Conservation (phyloP, 2,113 vertebrate species). For the Phaethornis superciliosus region DNA sequence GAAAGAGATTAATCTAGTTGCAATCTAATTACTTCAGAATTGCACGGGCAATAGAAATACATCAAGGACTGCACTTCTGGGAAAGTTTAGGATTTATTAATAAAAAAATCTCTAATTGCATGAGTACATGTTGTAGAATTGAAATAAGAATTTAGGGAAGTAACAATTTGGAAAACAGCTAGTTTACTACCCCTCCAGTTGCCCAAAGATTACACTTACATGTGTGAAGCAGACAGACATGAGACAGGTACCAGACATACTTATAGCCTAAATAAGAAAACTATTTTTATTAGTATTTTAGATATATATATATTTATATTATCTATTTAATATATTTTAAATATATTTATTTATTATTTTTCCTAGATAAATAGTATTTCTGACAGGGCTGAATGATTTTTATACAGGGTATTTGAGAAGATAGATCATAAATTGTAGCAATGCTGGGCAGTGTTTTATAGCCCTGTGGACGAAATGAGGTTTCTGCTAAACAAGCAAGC, state of each 20-base stretch:
- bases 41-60: slow-evolving; percentile 63
- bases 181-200: neutral
- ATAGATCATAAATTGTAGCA: neutral
- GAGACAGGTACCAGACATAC: neutral
- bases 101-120: neutral
- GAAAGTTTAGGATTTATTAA: slow-evolving; percentile 56
- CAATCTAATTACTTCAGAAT: slow-evolving; percentile 74
- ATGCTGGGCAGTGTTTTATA: neutral
- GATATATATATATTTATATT: too few relatives aligned
- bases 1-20: slow-evolving; percentile 74
- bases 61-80: slow-evolving; percentile 45
- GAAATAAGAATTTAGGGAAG: neutral
- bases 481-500: neutral
- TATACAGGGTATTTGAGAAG: neutral
- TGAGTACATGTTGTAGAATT: neutral
- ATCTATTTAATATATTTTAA: too few relatives aligned
- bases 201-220: neutral
- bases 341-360: too few relatives aligned
- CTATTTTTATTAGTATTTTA: neutral
- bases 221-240: neutral
- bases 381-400: neutral
- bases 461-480: neutral
- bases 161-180: neutral
- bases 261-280: neutral
- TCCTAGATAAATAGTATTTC: neutral